These are phyloP conservation scores for Petrocephalus schoutedeni DNA, from an alignment of 2,797 vertebrate genomes.

Conservation along the genomic window DNA sequence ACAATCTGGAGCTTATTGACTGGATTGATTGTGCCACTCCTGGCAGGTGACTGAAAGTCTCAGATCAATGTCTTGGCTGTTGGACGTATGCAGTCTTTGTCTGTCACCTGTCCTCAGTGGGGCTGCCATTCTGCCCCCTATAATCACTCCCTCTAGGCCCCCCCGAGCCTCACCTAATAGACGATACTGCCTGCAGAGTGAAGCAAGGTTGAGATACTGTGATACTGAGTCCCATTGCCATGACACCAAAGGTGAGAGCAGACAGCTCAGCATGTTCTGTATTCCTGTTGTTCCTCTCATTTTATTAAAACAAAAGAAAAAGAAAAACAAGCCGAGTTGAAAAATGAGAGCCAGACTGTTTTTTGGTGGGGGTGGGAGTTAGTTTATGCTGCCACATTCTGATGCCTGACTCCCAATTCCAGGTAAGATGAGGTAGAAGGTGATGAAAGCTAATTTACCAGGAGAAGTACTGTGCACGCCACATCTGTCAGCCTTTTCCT, in stretches of 20 bases:
- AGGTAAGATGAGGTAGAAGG: background rate
- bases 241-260: background rate
- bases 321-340: background rate
- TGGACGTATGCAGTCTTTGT: constrained; percentile 37
- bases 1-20: constrained; percentile 58
- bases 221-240: constrained; percentile 18
- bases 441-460: background rate
- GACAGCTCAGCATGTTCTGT: background rate
- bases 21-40: constrained; percentile 40
- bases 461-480: background rate
- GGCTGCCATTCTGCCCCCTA: constrained; percentile 15
- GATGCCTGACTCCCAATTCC: background rate
- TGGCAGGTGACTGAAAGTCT: constrained; percentile 47
- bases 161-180: constrained; percentile 19
- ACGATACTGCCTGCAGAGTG: background rate
- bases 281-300: background rate
- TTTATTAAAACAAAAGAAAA: background rate
- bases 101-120: constrained; percentile 28
- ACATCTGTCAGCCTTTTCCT: background rate
- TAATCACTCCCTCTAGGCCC: constrained; percentile 1
- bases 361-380: background rate
- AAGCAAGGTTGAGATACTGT: constrained; percentile 20
- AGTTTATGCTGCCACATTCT: background rate
- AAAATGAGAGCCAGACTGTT: background rate
- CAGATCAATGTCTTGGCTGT: constrained; percentile 52